Evolutionary conservation across 1,140 invertebrate genomes (phyloP).

Genomic region (Drosophila sturtevanti): DNA sequence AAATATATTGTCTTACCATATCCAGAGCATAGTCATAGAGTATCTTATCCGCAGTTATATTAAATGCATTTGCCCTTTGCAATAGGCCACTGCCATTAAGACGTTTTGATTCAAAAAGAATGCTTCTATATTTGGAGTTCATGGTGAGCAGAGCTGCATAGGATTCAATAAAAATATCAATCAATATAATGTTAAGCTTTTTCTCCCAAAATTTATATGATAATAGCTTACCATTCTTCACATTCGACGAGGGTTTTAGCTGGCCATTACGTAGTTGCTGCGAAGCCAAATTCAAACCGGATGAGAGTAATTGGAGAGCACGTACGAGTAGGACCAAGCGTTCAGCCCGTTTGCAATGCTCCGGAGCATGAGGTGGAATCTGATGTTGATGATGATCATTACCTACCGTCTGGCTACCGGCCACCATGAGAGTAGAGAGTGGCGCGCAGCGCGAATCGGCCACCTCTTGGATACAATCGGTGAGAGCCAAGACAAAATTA

Average conservation of each 20-base stretch:
- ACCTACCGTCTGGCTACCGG: slow-evolving; percentile 62
- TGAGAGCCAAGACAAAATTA: slow-evolving; percentile 95
- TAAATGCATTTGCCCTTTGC: slow-evolving; percentile 87
- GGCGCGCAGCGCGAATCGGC: slow-evolving; percentile 90
- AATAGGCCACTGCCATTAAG: slow-evolving; percentile 91
- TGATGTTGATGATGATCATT: slow-evolving; percentile 53
- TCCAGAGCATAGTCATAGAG: slow-evolving; percentile 98
- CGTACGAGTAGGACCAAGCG: slow-evolving; percentile 95
- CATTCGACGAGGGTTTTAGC: slow-evolving; percentile 94
- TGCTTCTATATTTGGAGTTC: slow-evolving; percentile 94
- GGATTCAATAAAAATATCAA: background rate
- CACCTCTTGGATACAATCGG: slow-evolving; percentile 94
- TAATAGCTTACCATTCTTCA: slow-evolving; percentile 89
- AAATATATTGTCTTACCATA: slow-evolving; percentile 88
- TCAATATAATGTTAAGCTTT: background rate
- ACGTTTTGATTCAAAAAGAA: slow-evolving; percentile 93
- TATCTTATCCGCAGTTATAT: slow-evolving; percentile 95
- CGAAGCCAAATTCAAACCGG: slow-evolving; percentile 94
- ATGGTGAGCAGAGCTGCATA: slow-evolving; percentile 91
- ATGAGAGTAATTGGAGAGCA: slow-evolving; percentile 95
- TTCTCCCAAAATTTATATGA: background rate
- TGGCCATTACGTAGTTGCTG: slow-evolving; percentile 92
- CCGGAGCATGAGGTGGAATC: slow-evolving; percentile 83
- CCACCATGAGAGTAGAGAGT: slow-evolving; percentile 84
- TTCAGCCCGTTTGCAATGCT: slow-evolving; percentile 88